A percentile compares a stretch with the other conserved stretches of the same genome.
phyloP scores from a whole-genome alignment of 2,888 invertebrate species.

The Silvanus unidentatus region DNA sequence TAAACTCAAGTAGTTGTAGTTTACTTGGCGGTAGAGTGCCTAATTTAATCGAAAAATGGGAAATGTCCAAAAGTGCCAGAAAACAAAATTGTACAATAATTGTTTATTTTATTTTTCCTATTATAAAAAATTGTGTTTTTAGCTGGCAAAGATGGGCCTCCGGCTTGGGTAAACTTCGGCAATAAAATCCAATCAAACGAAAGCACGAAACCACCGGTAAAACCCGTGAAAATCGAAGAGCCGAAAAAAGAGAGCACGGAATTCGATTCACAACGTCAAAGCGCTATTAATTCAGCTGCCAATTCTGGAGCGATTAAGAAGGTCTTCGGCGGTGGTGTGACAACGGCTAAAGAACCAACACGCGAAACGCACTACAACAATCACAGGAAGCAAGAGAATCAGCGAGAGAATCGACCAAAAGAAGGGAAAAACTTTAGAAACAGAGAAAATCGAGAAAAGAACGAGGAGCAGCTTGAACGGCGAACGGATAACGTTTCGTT shows the following conservation, averaged over 20 bases:
- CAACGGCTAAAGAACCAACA: conserved; percentile 41
- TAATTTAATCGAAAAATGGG: conserved; percentile 84
- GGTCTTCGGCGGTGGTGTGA: conserved; percentile 47
- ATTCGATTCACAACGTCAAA: conserved; percentile 84
- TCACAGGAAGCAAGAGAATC: conserved; percentile 4
- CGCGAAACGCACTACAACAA: conserved; percentile 8
- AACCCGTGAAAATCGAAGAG: conserved; percentile 57
- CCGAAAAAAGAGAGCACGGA: conserved; percentile 68
- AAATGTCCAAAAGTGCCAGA: conserved; percentile 50
- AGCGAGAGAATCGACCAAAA: background rate
- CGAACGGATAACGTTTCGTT: conserved; percentile 75
- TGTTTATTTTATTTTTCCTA: no score
- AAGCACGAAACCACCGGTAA: conserved; percentile 33
- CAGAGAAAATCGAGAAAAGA: conserved; percentile 35
- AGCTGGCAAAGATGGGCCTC: conserved; percentile 72
- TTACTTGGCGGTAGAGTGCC: conserved; percentile 81
- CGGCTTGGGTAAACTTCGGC: conserved; percentile 90
- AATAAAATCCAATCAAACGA: conserved; percentile 59
- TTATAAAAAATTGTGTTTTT: no score
- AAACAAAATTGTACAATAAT: conserved; percentile 9
- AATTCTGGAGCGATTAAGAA: conserved; percentile 52
- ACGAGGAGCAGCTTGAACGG: conserved; percentile 58
- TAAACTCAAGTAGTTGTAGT: conserved; percentile 61
- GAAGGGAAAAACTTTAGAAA: conserved; percentile 3
- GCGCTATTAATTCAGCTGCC: conserved; percentile 83